Conservation (phyloP, 2,113 vertebrate genomes). For the Pseudorectes ferrugineus region DNA sequence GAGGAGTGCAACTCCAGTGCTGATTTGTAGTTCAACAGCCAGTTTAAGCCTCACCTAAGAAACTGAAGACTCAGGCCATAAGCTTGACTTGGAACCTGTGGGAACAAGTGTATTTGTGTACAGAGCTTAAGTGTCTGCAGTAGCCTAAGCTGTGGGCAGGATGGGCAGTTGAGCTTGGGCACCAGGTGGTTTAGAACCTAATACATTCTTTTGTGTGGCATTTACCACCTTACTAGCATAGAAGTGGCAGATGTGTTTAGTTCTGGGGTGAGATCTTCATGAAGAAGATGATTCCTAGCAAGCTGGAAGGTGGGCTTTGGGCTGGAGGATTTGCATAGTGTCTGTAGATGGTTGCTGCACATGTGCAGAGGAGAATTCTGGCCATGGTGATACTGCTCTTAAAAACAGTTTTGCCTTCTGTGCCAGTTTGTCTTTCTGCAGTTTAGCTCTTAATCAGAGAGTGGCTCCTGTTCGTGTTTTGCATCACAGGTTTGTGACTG, state of each 20-base stretch:
- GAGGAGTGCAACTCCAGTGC: neutral
- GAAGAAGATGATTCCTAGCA: neutral
- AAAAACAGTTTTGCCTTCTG: neutral
- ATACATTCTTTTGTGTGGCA: neutral
- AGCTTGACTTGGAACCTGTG: neutral
- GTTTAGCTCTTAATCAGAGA: neutral
- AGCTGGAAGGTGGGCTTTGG: neutral
- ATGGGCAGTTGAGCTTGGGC: neutral
- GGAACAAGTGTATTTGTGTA: neutral
- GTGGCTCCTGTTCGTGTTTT: neutral
- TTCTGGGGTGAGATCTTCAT: neutral
- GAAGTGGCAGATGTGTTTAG: neutral
- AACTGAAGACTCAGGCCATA: neutral
- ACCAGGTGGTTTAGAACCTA: neutral
- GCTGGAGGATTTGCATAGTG: neutral
- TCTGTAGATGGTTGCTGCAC: neutral
- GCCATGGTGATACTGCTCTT: fast-evolving
- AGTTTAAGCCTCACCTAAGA: neutral
- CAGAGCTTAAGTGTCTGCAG: neutral
- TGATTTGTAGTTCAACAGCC: neutral
- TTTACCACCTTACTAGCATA: neutral
- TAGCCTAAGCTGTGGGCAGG: neutral
- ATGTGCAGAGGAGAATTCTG: neutral
- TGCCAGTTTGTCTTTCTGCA: neutral
- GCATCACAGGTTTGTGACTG: neutral